Evolutionary conservation across 2,888 invertebrate species (phyloP), one percentile per base, ranked within the genome.

Genomic region (Drosophila anceps): DNA sequence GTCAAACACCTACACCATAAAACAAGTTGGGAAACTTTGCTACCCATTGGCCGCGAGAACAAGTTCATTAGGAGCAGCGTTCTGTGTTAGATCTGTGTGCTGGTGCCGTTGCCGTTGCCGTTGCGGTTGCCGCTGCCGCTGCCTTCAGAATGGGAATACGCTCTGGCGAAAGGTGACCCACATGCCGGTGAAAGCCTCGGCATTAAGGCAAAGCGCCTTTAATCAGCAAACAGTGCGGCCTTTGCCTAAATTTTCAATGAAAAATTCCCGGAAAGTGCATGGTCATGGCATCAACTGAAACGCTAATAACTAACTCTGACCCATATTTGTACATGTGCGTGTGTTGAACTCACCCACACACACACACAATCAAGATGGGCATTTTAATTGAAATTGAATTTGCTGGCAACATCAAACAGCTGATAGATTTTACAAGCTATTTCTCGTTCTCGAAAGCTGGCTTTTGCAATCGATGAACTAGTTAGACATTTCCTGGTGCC

Each of bases 121-220:
- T n/a, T 33, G 64, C 27, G 44, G 39, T 33, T 53, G 35, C 46
- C 46, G 35, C 5, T 43, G 48, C 67, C 48, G 18, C 18, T 71
- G 39, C 35, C 24, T 24, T 10, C 35, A 68, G 67, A 68, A 68
- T 69, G 69, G 48, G 55, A 51, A 55, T 70, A 61, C 65, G 39
- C 31, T 35, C 80, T 70, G 53, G 90, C 88, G 90, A 89, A 84
- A 89, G 84, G 84, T 84, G 84, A 84, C 89, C 84, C 84, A 84
- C 84, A 82, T 79, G 89, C 72, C 69, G 84, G 84, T 84, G 84
- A 84, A 84, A 84, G 84, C 90, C 76, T 66, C 66, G 64, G 68
- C 72, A 78, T 68, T 51, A 68, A 76, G 61, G 53, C 67, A 69
- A 81, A 77, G 66, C 69, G 81, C 81, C 82, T 84, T 84, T 88